These are phyloP conservation scores for Callionymus lyra DNA, from an alignment of 2,113 vertebrate genomes.

Conservation along the genomic window DNA sequence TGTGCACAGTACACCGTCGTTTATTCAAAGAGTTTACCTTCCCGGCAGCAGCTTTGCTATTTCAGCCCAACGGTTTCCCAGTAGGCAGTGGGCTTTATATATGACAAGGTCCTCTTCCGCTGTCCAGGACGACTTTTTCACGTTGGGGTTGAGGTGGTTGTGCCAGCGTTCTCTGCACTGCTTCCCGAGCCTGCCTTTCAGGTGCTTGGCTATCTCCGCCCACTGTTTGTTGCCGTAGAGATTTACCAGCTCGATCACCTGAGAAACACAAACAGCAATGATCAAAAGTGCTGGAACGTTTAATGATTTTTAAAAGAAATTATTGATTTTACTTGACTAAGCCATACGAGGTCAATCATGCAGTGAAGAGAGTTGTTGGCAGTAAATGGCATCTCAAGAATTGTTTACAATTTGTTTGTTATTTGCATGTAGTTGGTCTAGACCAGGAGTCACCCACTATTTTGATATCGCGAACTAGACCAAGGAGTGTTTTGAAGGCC, in stretches of 20 bases:
- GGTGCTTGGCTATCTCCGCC: conserved; percentile 90
- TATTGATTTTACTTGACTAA: too few relatives aligned
- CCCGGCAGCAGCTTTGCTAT: conserved; percentile 95
- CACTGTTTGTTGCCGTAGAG: conserved; percentile 94
- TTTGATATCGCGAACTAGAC: too few relatives aligned
- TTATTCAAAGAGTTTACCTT: conserved; percentile 59
- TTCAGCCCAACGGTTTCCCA: conserved; percentile 97
- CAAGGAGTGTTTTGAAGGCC: too few relatives aligned
- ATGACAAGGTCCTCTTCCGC: conserved; percentile 94
- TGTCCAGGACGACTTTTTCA: conserved; percentile 97
- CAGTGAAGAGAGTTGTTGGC: too few relatives aligned
- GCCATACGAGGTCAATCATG: too few relatives aligned
- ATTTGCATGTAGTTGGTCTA: too few relatives aligned
- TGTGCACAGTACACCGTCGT: background rate
- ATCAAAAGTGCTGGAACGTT: too few relatives aligned
- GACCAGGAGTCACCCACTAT: too few relatives aligned
- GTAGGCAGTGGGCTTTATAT: conserved; percentile 87
- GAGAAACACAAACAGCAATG: conserved; percentile 4
- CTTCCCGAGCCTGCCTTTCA: conserved; percentile 91
- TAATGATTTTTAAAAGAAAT: too few relatives aligned
- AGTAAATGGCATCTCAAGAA: too few relatives aligned
- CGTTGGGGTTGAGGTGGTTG: conserved; percentile 94
- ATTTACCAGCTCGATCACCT: conserved; percentile 95
- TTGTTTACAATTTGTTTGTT: too few relatives aligned
- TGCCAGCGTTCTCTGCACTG: conserved; percentile 97